phyloP scores from a whole-genome alignment of 2,113 vertebrate genomes.

The Euleptes europaea region DNA sequence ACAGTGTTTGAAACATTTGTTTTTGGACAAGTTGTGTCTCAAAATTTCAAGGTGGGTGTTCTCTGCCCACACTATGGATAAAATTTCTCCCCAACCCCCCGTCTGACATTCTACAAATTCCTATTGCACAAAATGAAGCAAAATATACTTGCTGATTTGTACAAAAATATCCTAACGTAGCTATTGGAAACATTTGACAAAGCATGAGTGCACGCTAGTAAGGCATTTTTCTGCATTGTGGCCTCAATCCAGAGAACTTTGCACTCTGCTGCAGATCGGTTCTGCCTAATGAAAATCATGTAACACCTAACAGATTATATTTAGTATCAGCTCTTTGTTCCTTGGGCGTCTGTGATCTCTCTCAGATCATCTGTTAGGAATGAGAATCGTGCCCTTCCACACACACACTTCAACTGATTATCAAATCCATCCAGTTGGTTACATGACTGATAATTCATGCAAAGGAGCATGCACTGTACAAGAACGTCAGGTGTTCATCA shows the following conservation, averaged over 20 bases:
- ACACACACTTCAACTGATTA: background rate
- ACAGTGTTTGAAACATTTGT: conserved; percentile 28
- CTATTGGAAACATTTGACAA: background rate
- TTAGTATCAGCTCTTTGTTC: background rate
- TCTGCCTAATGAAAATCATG: too few relatives aligned
- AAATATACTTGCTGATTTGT: background rate
- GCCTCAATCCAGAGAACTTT: background rate
- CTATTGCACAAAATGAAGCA: conserved; percentile 7
- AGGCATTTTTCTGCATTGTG: background rate
- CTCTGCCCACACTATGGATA: conserved; percentile 36
- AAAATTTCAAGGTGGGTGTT: conserved; percentile 54
- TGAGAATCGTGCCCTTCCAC: background rate
- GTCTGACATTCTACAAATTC: background rate
- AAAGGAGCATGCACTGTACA: background rate
- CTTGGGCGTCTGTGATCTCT: background rate
- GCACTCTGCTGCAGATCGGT: background rate
- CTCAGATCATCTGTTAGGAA: background rate
- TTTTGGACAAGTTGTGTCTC: conserved; percentile 9
- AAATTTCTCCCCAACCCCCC: background rate
- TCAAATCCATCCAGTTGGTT: background rate
- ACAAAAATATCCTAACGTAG: too few relatives aligned
- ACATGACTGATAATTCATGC: background rate
- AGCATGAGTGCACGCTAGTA: background rate
- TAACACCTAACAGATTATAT: background rate
- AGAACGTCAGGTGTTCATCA: background rate